Conservation (phyloP, 2,113 vertebrate genomes). For the Chelonoidis abingdonii region DNA sequence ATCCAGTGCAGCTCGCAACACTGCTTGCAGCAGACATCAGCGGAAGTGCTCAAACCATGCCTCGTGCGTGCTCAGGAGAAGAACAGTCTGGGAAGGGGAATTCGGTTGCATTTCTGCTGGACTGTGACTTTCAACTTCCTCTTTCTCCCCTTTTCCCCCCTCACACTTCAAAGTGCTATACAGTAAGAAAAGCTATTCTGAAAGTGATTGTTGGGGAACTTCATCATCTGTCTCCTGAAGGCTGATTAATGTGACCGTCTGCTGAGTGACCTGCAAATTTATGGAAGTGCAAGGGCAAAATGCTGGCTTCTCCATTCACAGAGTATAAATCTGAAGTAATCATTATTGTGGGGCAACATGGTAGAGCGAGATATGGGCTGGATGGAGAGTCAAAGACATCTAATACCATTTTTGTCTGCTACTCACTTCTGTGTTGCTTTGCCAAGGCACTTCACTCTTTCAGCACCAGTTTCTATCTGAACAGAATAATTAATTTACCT, state of each 20-base stretch:
- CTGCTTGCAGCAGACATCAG: slow-evolving; percentile 82
- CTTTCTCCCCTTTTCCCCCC: background rate
- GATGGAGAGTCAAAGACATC: too few relatives aligned
- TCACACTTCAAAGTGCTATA: background rate
- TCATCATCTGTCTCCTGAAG: background rate
- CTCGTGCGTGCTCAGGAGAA: background rate
- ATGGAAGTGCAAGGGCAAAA: background rate
- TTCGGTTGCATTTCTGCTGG: background rate
- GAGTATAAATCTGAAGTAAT: too few relatives aligned
- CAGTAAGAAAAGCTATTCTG: too few relatives aligned
- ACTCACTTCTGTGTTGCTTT: too few relatives aligned
- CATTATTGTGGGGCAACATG: too few relatives aligned
- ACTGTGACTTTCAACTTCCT: background rate
- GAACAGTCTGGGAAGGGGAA: background rate
- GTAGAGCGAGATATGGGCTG: too few relatives aligned
- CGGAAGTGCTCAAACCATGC: slow-evolving; percentile 19
- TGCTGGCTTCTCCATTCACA: background rate
- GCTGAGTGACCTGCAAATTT: background rate
- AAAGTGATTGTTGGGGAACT: background rate
- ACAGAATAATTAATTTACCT: background rate
- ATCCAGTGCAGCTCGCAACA: slow-evolving; percentile 70
- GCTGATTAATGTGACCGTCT: background rate
- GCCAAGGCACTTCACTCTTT: too few relatives aligned
- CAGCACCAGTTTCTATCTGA: too few relatives aligned
- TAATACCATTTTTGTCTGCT: too few relatives aligned